phyloP scores from a whole-genome alignment of 2,888 invertebrate species.

The Hirtodrosophila confusa region DNA sequence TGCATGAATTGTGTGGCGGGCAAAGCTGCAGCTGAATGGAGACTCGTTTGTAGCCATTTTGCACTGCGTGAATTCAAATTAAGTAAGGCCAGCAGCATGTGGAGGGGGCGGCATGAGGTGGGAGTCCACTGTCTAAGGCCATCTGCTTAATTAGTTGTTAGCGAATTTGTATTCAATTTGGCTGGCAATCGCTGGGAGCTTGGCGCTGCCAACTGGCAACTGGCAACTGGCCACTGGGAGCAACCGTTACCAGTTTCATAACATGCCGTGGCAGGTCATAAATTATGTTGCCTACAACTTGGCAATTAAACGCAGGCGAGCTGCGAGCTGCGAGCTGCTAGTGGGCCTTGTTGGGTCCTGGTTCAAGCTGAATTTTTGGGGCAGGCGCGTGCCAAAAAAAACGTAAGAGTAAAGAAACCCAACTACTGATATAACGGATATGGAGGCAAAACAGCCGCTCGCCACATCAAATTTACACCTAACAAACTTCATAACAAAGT shows the following conservation, averaged over 20 bases:
- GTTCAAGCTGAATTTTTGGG: background rate
- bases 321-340: slow-evolving; percentile 8
- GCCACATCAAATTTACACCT: slow-evolving; percentile 77
- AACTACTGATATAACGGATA: slow-evolving; percentile 52
- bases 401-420: slow-evolving; percentile 9
- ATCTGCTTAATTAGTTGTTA: slow-evolving; percentile 71
- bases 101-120: background rate
- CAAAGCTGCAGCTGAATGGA: slow-evolving; percentile 3
- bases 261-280: slow-evolving; percentile 64
- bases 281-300: slow-evolving; percentile 76
- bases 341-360: background rate
- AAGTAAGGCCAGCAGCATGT: slow-evolving; percentile 1
- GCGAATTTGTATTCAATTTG: slow-evolving; percentile 76
- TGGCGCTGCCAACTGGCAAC: too few relatives aligned
- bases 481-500: slow-evolving; percentile 77
- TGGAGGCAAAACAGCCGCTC: slow-evolving; percentile 41
- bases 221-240: background rate
- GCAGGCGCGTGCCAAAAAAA: slow-evolving; percentile 30
- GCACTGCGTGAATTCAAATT: slow-evolving; percentile 24
- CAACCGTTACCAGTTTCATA: slow-evolving; percentile 39
- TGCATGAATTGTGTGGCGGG: slow-evolving; percentile 15
- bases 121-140: slow-evolving; percentile 11
- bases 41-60: slow-evolving; percentile 9
- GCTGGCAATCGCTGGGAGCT: background rate
- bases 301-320: slow-evolving; percentile 63